Base-by-base conservation (phyloP, 2,888 invertebrate genomes). In the Harpalus rubripes region DNA sequence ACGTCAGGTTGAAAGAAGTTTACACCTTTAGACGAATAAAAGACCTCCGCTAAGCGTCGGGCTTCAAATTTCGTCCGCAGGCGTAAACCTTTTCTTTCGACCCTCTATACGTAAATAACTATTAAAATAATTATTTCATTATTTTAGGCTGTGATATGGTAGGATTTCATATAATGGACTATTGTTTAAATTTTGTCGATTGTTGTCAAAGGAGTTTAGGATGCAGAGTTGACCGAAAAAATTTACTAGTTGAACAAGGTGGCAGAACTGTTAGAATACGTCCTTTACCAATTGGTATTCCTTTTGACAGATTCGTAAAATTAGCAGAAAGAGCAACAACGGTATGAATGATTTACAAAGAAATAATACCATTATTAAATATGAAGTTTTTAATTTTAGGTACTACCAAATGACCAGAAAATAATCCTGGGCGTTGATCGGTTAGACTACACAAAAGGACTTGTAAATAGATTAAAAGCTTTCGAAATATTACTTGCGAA, bases 111-210 rank as follows among this genome's bases (percentile, higher is more conserved):
- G n/a, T n/a, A n/a, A n/a, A n/a, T n/a, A n/a, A n/a, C n/a, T n/a
- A n/a, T n/a, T 12, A 26, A 63, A 61, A 8, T 7, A 4, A 61
- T 12, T 10, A 44, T 44, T 16, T 61, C 16, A 22, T 61, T 22
- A 22, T 78, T 78, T 22, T 59, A 85, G 96, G 96, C 88, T 97
- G 97, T 91, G 98, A 98, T 89, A 96, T 98, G 95, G 97, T 98
- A 65, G 97, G 97, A 58, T 98, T 98, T 90, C 98, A 98, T 90
- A 97, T 97, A 88, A 95, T 96, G 87, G 97, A 97, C 90, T 97
- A 98, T 90, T 97, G 97, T 88, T 91, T 97, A 86, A 97, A 98
- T 91, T 98, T 98, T 89, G 96, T 98, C 52, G 97, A 97, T 89
- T 97, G 97, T 90, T 97, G 97, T 90, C 97, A 97, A 91, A 93